Base-by-base conservation (phyloP, 2,797 vertebrate genomes). In the Hypotaenidia philippensis region DNA sequence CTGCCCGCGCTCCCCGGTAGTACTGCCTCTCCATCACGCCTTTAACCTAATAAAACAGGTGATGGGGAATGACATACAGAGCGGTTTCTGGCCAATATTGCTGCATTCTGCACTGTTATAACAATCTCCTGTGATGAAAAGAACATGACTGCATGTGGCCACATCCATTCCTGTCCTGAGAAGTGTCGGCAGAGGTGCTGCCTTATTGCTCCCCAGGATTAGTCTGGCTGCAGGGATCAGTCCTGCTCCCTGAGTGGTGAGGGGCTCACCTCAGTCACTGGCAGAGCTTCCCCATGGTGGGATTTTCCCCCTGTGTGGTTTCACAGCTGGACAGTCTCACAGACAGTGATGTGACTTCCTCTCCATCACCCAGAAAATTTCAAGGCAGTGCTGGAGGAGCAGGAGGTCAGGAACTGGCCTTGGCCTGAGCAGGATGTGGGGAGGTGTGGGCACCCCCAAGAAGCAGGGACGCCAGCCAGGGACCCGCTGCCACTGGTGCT, bases 131-230 rank as follows among this genome's bases (percentile, higher is more conserved):
- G 45, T 8, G 66, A 15, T 47, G 36, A 65, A 76, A 49, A 34
- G 72, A 59, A 14, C 32, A 7, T 0, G 12, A 1, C 18, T 3
- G 0, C 16, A 53, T n/a, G 76, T 4, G 56, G 79, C 61, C 63
- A 56, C 92, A 96, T 94, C 88, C 76, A 81, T 94, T 87, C 68
- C 85, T 29, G 2, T 10, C n/a, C 26, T 3, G 31, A 50, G 69
- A 9, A 9, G 3, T 1, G 40, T 6, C 6, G 0, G 49, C 81
- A 44, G 65, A 6, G 55, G 18, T 1, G 0, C 53, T 70, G 50
- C 41, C 26, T 55, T 14, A 11, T 5, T 5, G 6, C 9, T 47
- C n/a, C 11, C 27, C 1, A 5, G 81, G 49, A 45, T 15, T 16
- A 20, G 26, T 49, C 50, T 5, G 1, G 5, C 15, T 0, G 0